A percentile compares a stretch with the other conserved stretches of the same genome.
phyloP scores from a whole-genome alignment of 2,113 vertebrate species.

The Ageneiosus marmoratus region DNA sequence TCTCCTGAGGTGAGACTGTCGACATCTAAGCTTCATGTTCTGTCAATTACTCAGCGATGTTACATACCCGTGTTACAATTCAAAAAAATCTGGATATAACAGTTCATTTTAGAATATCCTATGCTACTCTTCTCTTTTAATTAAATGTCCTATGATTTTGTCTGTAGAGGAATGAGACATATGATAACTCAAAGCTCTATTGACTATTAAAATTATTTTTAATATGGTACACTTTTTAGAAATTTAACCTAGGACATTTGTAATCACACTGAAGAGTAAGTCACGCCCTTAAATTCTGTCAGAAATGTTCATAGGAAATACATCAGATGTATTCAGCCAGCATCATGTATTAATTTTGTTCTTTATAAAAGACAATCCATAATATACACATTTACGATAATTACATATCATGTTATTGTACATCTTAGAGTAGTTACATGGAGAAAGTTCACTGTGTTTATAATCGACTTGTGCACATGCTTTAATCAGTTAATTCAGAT shows the following conservation, averaged over 20 bases:
- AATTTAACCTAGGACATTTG: not conserved
- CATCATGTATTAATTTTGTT: not conserved
- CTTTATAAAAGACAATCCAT: not conserved
- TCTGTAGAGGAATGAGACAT: not conserved
- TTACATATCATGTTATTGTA: too few species aligned
- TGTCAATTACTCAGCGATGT: not conserved
- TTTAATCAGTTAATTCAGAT: too few species aligned
- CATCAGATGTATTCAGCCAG: not conserved
- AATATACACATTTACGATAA: not conserved
- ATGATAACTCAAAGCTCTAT: too few species aligned
- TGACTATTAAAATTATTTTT: too few species aligned
- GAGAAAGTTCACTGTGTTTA: not conserved
- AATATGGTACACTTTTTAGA: not conserved
- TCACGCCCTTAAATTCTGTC: not conserved
- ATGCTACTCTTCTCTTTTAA: not conserved
- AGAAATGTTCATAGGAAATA: not conserved
- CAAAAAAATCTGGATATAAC: not conserved
- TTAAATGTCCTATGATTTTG: too few species aligned
- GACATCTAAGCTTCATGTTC: not conserved
- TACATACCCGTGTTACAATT: not conserved
- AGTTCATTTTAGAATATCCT: not conserved
- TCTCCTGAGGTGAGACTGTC: slow-evolving; percentile 17
- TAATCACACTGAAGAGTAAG: not conserved
- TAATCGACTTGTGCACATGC: too few species aligned
- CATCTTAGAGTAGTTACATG: not conserved